Evolutionary conservation across 1,140 invertebrate genomes (phyloP).

Genomic region (Lamellibrachia luymesi): DNA sequence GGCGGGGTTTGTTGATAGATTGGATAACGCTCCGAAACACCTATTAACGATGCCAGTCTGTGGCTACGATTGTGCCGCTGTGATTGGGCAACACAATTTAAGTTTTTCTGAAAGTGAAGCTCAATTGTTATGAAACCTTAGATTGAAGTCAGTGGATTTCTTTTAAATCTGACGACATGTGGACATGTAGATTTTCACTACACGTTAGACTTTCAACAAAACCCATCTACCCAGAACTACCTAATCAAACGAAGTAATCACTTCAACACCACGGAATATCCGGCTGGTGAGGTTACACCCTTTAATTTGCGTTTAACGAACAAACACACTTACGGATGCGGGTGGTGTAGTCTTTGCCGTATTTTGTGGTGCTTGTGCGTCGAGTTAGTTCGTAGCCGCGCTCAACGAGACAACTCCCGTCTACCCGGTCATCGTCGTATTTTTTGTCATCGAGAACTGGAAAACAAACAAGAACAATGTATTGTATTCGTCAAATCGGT

Average conservation of each 20-base stretch:
- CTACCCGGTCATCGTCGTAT: constrained; percentile 27
- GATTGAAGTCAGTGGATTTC: too few species aligned
- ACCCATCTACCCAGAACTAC: too few species aligned
- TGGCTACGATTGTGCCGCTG: too few species aligned
- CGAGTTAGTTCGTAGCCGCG: constrained; percentile 27
- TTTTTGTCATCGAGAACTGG: constrained; percentile 23
- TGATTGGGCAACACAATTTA: too few species aligned
- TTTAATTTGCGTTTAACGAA: not conserved
- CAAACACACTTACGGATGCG: constrained; percentile 43
- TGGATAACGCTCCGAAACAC: too few species aligned
- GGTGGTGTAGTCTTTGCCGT: constrained; percentile 32
- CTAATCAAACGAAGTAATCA: not conserved
- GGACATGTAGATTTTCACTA: too few species aligned
- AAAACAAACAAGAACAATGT: not conserved
- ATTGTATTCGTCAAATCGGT: not conserved
- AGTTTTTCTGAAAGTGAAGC: too few species aligned
- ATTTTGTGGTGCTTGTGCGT: constrained; percentile 11
- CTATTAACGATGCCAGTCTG: too few species aligned
- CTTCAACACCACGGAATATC: not conserved
- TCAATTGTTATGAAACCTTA: too few species aligned
- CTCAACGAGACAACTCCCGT: constrained; percentile 41
- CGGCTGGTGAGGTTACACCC: not conserved
- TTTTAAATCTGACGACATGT: too few species aligned
- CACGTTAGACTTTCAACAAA: too few species aligned
- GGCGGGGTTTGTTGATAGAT: too few species aligned